A percentile compares a stretch with the other conserved stretches of the same genome.
phyloP scores from a whole-genome alignment of 2,113 vertebrate species.

The Xiphophorus maculatus region DNA sequence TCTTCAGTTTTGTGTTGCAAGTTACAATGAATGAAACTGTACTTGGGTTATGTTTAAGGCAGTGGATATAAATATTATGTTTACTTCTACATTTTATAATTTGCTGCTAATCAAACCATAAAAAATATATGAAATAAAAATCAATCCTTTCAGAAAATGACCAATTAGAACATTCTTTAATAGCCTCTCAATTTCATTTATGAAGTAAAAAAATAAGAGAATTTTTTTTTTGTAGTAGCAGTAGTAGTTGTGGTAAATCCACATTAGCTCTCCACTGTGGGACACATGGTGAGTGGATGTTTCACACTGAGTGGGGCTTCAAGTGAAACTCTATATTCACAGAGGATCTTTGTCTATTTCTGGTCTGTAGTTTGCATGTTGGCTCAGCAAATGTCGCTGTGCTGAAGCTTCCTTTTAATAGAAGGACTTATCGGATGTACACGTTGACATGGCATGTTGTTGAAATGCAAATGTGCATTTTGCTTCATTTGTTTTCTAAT shows the following conservation, averaged over 20 bases:
- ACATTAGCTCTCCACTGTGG: background rate
- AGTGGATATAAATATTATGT: background rate
- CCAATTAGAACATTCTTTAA: too few species aligned
- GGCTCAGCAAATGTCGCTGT: conserved; percentile 5
- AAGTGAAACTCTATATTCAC: conserved; percentile 17
- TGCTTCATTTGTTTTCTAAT: background rate
- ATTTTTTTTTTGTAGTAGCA: background rate
- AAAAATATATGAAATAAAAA: too few species aligned
- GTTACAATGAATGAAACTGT: background rate
- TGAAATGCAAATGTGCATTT: conserved; percentile 10
- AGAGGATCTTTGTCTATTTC: conserved; percentile 23
- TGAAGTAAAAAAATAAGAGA: too few species aligned
- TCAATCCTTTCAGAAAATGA: too few species aligned
- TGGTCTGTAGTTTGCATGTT: conserved; percentile 14
- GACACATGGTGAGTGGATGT: conserved; percentile 1
- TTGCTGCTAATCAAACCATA: background rate
- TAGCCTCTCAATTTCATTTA: too few species aligned
- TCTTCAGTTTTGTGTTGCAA: background rate
- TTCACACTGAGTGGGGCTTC: conserved; percentile 3
- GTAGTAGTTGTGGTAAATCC: background rate
- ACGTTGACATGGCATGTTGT: background rate
- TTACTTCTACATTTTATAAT: background rate
- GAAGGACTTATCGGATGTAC: background rate
- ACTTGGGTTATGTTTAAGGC: background rate
- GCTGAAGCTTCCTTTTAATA: conserved; percentile 22